Evolutionary conservation across 2,888 invertebrate species (phyloP), one percentile per base, ranked within the genome.

Genomic region (Coleophora deauratella): DNA sequence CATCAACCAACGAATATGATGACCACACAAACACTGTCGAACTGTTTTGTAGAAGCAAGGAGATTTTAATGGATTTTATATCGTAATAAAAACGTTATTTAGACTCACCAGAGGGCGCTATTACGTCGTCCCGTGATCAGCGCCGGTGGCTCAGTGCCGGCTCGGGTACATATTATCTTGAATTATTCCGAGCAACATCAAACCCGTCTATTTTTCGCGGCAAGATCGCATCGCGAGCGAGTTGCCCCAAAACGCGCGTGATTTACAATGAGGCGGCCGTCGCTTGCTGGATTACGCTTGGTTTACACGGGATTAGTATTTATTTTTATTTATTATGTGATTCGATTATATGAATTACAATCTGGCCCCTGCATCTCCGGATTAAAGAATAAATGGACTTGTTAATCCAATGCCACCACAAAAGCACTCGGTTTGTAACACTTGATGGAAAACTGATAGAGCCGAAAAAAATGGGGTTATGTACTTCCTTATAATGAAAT

Each of bases 141-240:
- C 57, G 74, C 55, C 68, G 72, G 59, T 57, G 63, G 55, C 49
- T 55, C 73, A 71, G 73, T 76, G 76, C 62, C 60, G 66, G 21
- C 63, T 10, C 9, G 31, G 27, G 13, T 65, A 70, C 66, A 63
- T 72, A 72, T 73, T 77, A 75, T 75, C 67, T 61, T 65, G 15
- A 74, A 73, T 76, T 66, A 76, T 77, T 78, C 75, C 70, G 65
- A 65, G 73, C 68, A 62, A 72, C 71, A 75, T 73, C 64, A 74
- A 75, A 75, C 67, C 72, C 71, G 64, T 79, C 78, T 82, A 81
- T 82, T 82, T 82, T 82, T 75, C 73, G 82, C 77, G 66, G 63
- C 66, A 57, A 57, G 59, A 61, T 57, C 51, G 59, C 59, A 55
- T 67, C 66, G 21, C 21, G 21, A 21, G 6, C 21, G 21, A 6